phyloP scores from a whole-genome alignment of 2,797 vertebrate species.

The Nasua narica region DNA sequence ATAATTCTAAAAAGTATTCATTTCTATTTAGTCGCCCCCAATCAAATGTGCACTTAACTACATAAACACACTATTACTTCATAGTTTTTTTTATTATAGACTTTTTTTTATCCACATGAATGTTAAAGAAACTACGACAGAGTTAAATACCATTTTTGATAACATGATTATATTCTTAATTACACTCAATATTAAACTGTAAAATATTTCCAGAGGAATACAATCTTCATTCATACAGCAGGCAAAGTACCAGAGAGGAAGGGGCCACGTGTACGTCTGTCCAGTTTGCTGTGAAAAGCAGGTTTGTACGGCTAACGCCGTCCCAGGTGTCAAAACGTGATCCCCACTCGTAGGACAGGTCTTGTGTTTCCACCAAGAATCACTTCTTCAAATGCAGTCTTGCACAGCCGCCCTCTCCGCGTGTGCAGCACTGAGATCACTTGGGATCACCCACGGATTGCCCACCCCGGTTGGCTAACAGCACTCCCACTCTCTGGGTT shows the following conservation, averaged over 20 bases:
- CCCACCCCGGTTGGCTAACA: constrained; percentile 51
- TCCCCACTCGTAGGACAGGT: constrained; percentile 62
- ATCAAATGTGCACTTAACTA: constrained; percentile 72
- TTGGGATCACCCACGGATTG: constrained; percentile 35
- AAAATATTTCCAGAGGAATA: constrained; percentile 89
- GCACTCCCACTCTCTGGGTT: constrained; percentile 71
- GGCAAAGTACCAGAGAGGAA: constrained; percentile 84
- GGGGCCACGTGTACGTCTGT: constrained; percentile 60
- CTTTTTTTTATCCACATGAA: constrained; percentile 97
- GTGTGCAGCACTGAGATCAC: constrained; percentile 47
- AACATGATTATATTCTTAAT: constrained; percentile 93
- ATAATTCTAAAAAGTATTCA: constrained; percentile 45
- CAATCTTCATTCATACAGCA: constrained; percentile 89
- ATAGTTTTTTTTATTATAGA: constrained; percentile 91
- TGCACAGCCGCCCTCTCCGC: constrained; percentile 40
- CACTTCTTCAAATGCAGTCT: constrained; percentile 64
- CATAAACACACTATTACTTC: constrained; percentile 79
- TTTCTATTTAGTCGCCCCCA: constrained; percentile 41
- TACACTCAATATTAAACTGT: constrained; percentile 90
- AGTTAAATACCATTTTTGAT: constrained; percentile 97
- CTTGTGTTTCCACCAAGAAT: constrained; percentile 46
- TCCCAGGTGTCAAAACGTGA: constrained; percentile 49
- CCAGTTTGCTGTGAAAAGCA: constrained; percentile 80
- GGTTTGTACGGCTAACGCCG: constrained; percentile 73
- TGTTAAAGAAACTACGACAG: constrained; percentile 99